phyloP scores from a whole-genome alignment of 1,140 invertebrate species.

The roundworm (Caenorhabditis elegans) region DNA sequence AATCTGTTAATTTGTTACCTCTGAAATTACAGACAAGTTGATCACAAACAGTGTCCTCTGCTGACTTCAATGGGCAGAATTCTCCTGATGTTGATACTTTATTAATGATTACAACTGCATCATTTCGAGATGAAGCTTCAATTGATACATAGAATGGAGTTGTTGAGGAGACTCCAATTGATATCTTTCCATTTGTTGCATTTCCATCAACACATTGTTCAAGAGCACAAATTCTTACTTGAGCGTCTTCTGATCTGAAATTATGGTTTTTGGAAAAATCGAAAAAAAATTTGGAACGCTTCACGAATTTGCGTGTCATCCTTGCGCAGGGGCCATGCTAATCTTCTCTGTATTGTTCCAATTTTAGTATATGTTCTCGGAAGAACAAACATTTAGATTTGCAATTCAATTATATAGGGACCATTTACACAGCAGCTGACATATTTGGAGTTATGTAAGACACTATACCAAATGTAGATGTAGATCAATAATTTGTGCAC shows the following conservation, averaged over 20 bases:
- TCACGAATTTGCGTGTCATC: slow-evolving; percentile 87
- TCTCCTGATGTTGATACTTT: slow-evolving; percentile 16
- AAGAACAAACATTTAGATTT: too few relatives aligned
- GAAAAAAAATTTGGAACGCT: slow-evolving; percentile 73
- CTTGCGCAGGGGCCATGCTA: slow-evolving; percentile 89
- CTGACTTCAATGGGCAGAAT: slow-evolving; percentile 36
- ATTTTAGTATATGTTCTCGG: slow-evolving; percentile 67
- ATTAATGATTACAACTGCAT: slow-evolving; percentile 34
- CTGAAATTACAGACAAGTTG: slow-evolving; percentile 34
- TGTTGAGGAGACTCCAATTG: slow-evolving; percentile 17
- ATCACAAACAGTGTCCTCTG: slow-evolving; percentile 38
- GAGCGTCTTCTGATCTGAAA: slow-evolving; percentile 40
- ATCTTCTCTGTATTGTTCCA: slow-evolving; percentile 88
- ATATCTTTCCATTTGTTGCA: slow-evolving; percentile 5
- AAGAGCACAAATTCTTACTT: slow-evolving; percentile 39
- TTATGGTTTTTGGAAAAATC: neutral
- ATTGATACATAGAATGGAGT: slow-evolving; percentile 34
- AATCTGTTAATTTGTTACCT: neutral
- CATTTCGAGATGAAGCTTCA: slow-evolving; percentile 19
- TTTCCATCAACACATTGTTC: slow-evolving; percentile 39
- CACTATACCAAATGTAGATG: too few relatives aligned
- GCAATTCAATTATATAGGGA: too few relatives aligned
- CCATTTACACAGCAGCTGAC: too few relatives aligned
- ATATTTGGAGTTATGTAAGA: too few relatives aligned
- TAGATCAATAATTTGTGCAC: too few relatives aligned